Conservation (phyloP, 2,113 vertebrate genomes). For the Ceyx melanurus region DNA sequence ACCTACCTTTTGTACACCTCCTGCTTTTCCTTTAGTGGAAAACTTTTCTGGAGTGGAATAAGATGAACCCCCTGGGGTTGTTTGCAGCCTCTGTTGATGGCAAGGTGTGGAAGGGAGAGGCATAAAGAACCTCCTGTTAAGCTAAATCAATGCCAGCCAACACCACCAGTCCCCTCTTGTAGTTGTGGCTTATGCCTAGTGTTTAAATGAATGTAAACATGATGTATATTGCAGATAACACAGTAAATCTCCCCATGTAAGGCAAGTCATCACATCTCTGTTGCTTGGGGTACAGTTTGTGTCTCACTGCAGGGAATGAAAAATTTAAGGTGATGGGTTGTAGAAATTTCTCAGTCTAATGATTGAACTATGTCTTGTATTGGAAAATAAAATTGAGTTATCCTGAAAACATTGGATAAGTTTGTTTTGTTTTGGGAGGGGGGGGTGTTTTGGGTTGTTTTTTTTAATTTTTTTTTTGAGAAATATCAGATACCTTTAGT, state of each 20-base stretch:
- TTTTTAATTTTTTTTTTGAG: background rate
- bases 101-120: rapidly evolving
- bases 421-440: background rate
- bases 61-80: background rate
- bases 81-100: background rate
- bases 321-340: background rate
- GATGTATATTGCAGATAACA: background rate
- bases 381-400: background rate
- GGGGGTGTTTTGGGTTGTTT: background rate
- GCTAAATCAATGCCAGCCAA: background rate
- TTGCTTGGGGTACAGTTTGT: background rate
- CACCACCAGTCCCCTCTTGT: background rate
- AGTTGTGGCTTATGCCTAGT: background rate
- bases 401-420: background rate
- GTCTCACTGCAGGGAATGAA: rapidly evolving
- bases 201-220: background rate
- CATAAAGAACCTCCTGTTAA: rapidly evolving
- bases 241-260: background rate
- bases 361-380: background rate
- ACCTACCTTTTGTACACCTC: background rate
- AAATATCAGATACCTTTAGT: background rate
- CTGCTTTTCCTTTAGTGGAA: background rate
- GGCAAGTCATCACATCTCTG: background rate
- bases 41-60: background rate
- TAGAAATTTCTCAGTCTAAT: background rate